Evolutionary conservation across 2,888 invertebrate species (phyloP).

Genomic region (Himalopsyche kuldschensis): DNA sequence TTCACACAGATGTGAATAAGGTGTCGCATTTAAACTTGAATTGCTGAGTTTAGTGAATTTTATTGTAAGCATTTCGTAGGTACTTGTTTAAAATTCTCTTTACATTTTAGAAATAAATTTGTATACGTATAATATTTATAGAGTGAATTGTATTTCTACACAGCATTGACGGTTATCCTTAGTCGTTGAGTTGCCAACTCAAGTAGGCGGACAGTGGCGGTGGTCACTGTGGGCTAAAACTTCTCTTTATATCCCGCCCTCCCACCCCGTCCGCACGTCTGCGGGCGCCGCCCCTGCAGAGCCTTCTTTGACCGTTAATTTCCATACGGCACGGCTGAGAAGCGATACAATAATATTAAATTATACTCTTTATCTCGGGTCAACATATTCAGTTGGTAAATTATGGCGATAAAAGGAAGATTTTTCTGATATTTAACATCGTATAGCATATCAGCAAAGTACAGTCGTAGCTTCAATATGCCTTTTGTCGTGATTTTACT

Average conservation of each 20-base stretch:
- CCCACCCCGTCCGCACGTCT: background rate
- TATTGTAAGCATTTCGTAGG: too few relatives aligned
- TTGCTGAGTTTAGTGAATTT: too few relatives aligned
- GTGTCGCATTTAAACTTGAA: too few relatives aligned
- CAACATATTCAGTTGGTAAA: background rate
- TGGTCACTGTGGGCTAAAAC: constrained; percentile 19
- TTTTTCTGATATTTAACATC: too few relatives aligned
- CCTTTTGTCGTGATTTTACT: too few relatives aligned
- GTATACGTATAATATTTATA: background rate
- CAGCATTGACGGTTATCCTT: background rate
- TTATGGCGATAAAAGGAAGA: background rate
- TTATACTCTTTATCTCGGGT: background rate
- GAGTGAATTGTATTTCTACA: background rate
- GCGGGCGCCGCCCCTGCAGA: background rate
- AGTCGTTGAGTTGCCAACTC: constrained; percentile 8
- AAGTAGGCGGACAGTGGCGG: constrained; percentile 12
- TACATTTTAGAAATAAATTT: background rate
- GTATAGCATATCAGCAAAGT: too few relatives aligned
- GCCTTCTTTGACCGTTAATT: constrained; percentile 11
- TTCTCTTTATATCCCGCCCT: background rate
- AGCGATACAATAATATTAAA: background rate
- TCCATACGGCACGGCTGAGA: background rate
- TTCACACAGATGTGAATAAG: too few relatives aligned
- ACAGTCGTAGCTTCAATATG: too few relatives aligned
- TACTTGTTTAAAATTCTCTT: background rate